phyloP scores from a whole-genome alignment of 2,888 invertebrate genomes.

The Arrhopalites spinosus region DNA sequence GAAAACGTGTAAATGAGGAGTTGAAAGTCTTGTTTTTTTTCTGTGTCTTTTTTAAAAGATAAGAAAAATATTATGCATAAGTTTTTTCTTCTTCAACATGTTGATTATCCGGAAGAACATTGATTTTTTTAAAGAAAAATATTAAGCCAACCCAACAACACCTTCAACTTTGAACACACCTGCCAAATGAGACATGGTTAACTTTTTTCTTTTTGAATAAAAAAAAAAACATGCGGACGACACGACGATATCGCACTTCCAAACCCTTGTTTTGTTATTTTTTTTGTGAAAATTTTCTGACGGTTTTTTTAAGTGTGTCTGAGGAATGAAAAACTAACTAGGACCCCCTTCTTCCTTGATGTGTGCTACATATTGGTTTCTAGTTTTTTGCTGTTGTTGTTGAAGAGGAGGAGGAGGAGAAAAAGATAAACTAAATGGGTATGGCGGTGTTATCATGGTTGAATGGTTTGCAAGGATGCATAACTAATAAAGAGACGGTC shows the following conservation, averaged over 20 bases:
- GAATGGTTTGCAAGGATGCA: too few species aligned
- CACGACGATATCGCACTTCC: too few species aligned
- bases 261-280: too few species aligned
- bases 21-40: constrained; percentile 20
- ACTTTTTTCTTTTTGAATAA: constrained; percentile 2
- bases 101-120: constrained; percentile 22
- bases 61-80: neutral
- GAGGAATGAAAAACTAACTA: too few species aligned
- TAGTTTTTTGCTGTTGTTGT: neutral
- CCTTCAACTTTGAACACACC: constrained; percentile 5
- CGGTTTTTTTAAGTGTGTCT: too few species aligned
- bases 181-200: neutral
- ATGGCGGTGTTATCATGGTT: too few species aligned
- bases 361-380: constrained; percentile 11
- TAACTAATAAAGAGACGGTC: neutral
- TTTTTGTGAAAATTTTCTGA: too few species aligned
- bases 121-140: constrained; percentile 7
- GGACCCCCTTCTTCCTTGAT: neutral
- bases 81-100: neutral
- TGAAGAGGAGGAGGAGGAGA: too few species aligned
- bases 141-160: neutral
- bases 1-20: constrained; percentile 30
- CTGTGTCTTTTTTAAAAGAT: neutral
- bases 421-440: too few species aligned
- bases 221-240: too few species aligned